Percentiles rank a stretch among this genome's conserved stretches.
Evolutionary conservation across 2,888 invertebrate genomes (phyloP).

Genomic region (Tipula helvola): DNA sequence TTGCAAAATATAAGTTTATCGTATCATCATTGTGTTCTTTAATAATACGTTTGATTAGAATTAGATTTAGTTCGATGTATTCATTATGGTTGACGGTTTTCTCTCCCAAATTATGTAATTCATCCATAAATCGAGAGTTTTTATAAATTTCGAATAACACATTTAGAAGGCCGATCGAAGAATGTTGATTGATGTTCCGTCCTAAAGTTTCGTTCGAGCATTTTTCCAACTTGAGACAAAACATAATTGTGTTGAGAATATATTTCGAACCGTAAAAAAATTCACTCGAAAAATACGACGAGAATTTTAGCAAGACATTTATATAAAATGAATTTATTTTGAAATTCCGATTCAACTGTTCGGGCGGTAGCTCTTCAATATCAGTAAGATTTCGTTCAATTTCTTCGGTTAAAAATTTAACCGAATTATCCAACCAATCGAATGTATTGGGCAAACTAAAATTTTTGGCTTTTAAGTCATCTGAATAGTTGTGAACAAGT

Average conservation of each 20-base stretch:
- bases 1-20: not conserved
- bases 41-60: not conserved
- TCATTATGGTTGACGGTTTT: not conserved
- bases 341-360: slow-evolving; percentile 7
- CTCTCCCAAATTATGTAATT: not conserved
- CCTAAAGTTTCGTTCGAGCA: not conserved
- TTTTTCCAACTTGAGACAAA: not conserved
- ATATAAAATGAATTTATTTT: slow-evolving; percentile 14
- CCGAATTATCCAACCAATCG: slow-evolving; percentile 12
- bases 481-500: not conserved
- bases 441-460: not conserved
- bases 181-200: not conserved
- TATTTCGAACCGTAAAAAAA: slow-evolving; percentile 11
- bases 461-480: slow-evolving; percentile 6
- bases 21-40: not conserved
- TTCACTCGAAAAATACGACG: slow-evolving; percentile 7
- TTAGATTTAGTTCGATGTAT: not conserved
- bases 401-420: slow-evolving; percentile 14
- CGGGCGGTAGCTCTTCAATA: not conserved
- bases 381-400: slow-evolving; percentile 12
- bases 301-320: slow-evolving; percentile 12
- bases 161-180: slow-evolving; percentile 9
- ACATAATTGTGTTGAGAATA: not conserved
- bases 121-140: slow-evolving; percentile 10
- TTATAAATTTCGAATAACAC: slow-evolving; percentile 11